phyloP scores from a whole-genome alignment of 2,113 vertebrate genomes.

The Vombatus ursinus region DNA sequence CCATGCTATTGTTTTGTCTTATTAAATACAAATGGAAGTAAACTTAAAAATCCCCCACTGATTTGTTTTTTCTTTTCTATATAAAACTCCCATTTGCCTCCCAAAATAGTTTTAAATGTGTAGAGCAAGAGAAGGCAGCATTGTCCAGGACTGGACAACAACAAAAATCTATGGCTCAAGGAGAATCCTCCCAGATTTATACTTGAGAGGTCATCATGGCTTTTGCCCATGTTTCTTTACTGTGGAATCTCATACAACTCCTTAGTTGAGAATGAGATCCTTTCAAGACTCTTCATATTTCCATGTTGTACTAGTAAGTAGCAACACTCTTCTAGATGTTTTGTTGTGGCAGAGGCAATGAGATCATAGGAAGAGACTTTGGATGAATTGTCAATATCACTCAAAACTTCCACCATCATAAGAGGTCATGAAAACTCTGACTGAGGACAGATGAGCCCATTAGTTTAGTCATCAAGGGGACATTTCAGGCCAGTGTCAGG shows the following conservation, averaged over 20 bases:
- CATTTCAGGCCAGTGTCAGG: constrained; percentile 52
- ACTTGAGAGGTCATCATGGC: neutral
- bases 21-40: neutral
- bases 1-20: neutral
- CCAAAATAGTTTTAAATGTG: neutral
- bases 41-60: neutral
- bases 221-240: neutral
- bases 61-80: neutral
- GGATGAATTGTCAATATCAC: neutral
- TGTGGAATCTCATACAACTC: neutral
- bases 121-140: neutral
- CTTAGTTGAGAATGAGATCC: neutral
- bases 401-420: constrained; percentile 49
- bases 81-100: neutral
- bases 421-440: constrained; percentile 19
- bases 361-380: neutral
- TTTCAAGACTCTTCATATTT: neutral
- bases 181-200: neutral
- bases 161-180: neutral
- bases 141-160: no score
- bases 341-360: neutral
- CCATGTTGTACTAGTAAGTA: constrained; percentile 1
- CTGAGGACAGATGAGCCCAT: constrained; percentile 28
- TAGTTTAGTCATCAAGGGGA: constrained; percentile 35
- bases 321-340: constrained; percentile 23